These are phyloP conservation scores for Morelia viridis DNA, from an alignment of 2,797 vertebrate genomes.

Conservation along the genomic window DNA sequence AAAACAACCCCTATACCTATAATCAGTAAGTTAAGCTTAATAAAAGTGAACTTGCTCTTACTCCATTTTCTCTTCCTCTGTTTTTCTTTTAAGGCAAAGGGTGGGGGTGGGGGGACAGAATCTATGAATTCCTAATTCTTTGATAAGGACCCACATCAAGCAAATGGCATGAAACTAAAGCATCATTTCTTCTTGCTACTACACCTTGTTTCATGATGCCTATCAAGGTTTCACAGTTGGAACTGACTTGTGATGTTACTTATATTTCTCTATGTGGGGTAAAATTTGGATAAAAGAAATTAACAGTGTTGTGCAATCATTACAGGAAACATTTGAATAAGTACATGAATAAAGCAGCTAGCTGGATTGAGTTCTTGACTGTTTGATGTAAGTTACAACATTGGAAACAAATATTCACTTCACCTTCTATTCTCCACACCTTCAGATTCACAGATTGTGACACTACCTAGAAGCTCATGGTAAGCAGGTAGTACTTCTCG, in stretches of 20 bases:
- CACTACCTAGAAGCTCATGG: background rate
- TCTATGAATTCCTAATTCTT: slow-evolving; percentile 36
- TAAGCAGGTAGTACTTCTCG: background rate
- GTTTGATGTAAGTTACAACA: slow-evolving; percentile 59
- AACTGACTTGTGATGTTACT: slow-evolving; percentile 36
- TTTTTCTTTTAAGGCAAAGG: slow-evolving; percentile 43
- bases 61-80: background rate
- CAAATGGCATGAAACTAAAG: slow-evolving; percentile 45
- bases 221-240: slow-evolving; percentile 53
- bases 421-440: background rate
- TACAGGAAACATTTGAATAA: slow-evolving; percentile 52
- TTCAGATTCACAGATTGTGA: background rate
- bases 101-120: slow-evolving; percentile 18
- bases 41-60: background rate
- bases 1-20: background rate
- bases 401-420: slow-evolving; percentile 56
- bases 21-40: background rate
- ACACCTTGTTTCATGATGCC: slow-evolving; percentile 43
- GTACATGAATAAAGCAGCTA: slow-evolving; percentile 63
- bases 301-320: slow-evolving; percentile 43
- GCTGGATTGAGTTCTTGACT: slow-evolving; percentile 55
- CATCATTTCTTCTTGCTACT: slow-evolving; percentile 44
- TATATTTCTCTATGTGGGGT: slow-evolving; percentile 30
- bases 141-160: slow-evolving; percentile 59
- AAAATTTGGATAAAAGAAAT: slow-evolving; percentile 59